Percentiles rank a stretch among this genome's conserved stretches.
phyloP scores from a whole-genome alignment of 2,113 vertebrate genomes.

The Pteropus alecto region DNA sequence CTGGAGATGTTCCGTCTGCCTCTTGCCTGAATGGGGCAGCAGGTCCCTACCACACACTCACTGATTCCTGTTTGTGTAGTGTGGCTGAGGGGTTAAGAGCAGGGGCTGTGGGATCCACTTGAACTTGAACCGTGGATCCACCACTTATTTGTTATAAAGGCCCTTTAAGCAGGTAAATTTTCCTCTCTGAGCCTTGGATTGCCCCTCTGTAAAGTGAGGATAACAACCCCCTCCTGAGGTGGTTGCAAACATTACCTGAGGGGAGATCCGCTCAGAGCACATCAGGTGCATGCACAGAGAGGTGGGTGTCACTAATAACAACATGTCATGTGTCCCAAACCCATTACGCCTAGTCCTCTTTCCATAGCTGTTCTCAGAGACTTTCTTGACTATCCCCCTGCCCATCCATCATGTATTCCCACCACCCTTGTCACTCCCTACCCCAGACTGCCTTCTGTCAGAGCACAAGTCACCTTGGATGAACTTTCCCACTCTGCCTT shows the following conservation, averaged over 20 bases:
- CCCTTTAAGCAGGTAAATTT: background rate
- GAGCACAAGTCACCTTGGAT: background rate
- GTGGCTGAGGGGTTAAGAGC: background rate
- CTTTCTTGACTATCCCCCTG: background rate
- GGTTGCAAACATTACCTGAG: background rate
- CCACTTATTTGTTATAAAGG: background rate
- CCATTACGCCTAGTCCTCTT: too few relatives aligned
- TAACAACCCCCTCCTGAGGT: background rate
- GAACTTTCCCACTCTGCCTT: background rate
- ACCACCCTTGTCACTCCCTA: background rate
- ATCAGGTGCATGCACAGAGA: background rate
- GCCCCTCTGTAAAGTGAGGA: background rate
- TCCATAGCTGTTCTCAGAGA: background rate
- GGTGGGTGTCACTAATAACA: background rate
- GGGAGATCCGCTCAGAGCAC: accelerated
- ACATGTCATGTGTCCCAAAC: background rate
- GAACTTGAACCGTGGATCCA: background rate
- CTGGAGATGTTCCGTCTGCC: background rate
- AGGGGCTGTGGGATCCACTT: background rate
- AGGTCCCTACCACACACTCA: background rate
- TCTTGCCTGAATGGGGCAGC: background rate
- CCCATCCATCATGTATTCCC: background rate
- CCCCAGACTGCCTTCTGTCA: background rate
- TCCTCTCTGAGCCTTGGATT: background rate
- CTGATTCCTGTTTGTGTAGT: background rate